phyloP scores from a whole-genome alignment of 2,113 vertebrate species.

The Petrocephalus microphthalmus region DNA sequence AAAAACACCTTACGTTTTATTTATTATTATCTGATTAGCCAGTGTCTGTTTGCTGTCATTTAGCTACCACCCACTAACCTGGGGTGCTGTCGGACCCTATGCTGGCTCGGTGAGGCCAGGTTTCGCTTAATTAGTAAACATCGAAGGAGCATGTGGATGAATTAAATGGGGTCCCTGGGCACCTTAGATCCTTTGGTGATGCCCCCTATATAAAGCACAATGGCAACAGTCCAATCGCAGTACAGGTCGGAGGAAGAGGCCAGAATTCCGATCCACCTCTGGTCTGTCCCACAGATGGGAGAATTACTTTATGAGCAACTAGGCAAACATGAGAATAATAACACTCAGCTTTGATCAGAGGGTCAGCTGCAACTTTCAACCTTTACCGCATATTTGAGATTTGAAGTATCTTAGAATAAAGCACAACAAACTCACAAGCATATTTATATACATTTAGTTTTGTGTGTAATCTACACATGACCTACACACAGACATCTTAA shows the following conservation, averaged over 20 bases:
- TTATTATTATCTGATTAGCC: not conserved
- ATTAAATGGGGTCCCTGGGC: slow-evolving; percentile 50
- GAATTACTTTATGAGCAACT: not conserved
- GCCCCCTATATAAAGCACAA: slow-evolving; percentile 36
- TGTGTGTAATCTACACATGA: not conserved
- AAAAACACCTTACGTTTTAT: not conserved
- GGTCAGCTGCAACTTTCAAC: not conserved
- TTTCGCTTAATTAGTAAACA: slow-evolving; percentile 37
- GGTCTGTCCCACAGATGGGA: not conserved
- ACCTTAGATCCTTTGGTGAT: slow-evolving; percentile 46
- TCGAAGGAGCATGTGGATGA: slow-evolving; percentile 54
- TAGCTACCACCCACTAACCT: not conserved
- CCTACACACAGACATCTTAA: not conserved
- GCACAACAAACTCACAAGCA: too few species aligned
- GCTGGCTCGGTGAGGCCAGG: not conserved
- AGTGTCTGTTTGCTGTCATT: not conserved
- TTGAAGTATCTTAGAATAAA: too few species aligned
- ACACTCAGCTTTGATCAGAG: not conserved
- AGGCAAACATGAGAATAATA: not conserved
- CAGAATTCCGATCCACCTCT: not conserved
- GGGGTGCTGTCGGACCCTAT: not conserved
- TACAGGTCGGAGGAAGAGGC: slow-evolving; percentile 20
- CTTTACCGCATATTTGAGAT: not conserved
- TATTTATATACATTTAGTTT: not conserved
- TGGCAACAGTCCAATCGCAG: slow-evolving; percentile 40